Evolutionary conservation across 2,888 invertebrate genomes (phyloP).

Genomic region (Drosophila putrida): DNA sequence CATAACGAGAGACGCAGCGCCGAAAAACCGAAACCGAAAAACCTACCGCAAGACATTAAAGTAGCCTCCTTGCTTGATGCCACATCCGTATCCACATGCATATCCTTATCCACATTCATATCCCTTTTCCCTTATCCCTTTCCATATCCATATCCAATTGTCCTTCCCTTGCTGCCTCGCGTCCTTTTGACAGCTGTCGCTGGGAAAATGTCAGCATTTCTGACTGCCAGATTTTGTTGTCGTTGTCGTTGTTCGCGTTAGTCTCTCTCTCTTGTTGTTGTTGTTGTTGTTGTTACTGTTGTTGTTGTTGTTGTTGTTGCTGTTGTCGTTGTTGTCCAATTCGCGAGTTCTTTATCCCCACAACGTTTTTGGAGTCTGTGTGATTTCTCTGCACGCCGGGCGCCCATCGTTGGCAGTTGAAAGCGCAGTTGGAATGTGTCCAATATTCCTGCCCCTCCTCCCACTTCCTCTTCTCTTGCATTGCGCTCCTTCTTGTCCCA

Average conservation of each 20-base stretch:
- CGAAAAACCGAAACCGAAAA: conserved; percentile 1
- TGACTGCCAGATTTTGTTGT: conserved; percentile 60
- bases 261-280: conserved; percentile 2
- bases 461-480: not conserved
- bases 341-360: conserved; percentile 43
- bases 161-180: conserved; percentile 28
- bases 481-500: conserved; percentile 1
- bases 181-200: conserved; percentile 63
- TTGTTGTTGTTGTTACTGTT: conserved; percentile 8
- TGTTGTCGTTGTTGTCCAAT: conserved; percentile 29
- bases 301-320: conserved; percentile 12
- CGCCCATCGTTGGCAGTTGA: conserved; percentile 61
- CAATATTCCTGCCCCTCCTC: conserved; percentile 4
- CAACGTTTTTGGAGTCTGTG: conserved; percentile 38
- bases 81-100: conserved; percentile 9
- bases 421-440: conserved; percentile 65
- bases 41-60: conserved; percentile 45
- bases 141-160: conserved; percentile 52
- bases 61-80: conserved; percentile 15
- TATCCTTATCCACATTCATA: conserved; percentile 4
- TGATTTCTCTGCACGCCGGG: conserved; percentile 71
- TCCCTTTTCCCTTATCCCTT: not conserved
- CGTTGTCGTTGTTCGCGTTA: conserved; percentile 26
- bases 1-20: conserved; percentile 63
- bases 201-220: conserved; percentile 62